A percentile compares a stretch with the other conserved stretches of the same genome.
These are phyloP conservation scores for Drosophila mimica DNA, from an alignment of 2,888 invertebrate genomes.

Conservation along the genomic window DNA sequence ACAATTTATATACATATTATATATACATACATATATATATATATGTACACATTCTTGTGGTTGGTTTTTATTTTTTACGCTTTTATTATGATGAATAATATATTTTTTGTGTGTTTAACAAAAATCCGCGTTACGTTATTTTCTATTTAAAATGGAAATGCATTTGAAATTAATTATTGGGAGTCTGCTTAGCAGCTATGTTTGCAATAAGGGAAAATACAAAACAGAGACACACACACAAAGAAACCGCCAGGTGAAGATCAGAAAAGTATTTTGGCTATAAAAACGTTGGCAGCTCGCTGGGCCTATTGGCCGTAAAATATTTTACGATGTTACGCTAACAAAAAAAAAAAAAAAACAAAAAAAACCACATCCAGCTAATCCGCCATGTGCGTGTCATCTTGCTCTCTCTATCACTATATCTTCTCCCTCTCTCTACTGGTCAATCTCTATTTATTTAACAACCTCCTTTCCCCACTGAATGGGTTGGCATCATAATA, in stretches of 20 bases:
- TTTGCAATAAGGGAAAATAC: constrained; percentile 6
- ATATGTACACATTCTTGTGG: constrained; percentile 28
- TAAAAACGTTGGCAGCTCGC: constrained; percentile 72
- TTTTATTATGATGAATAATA: constrained; percentile 25
- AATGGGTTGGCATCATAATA: constrained; percentile 74
- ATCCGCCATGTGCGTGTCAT: constrained; percentile 41
- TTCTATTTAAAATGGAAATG: constrained; percentile 18
- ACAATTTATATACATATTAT: constrained; percentile 40
- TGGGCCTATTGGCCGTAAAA: constrained; percentile 73
- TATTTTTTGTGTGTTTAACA: constrained; percentile 4
- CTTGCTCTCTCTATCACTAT: constrained; percentile 6
- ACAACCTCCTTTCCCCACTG: constrained; percentile 7
- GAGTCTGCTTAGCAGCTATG: constrained; percentile 26
- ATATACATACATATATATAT: constrained; percentile 30
- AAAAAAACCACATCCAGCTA: constrained; percentile 38
- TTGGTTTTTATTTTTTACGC: constrained; percentile 43
- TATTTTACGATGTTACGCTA: constrained; percentile 80
- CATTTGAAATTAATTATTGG: constrained; percentile 12
- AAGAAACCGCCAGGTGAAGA: constrained; percentile 47
- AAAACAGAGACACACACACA: constrained; percentile 11
- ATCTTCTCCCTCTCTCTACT: background rate
- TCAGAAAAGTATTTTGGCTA: constrained; percentile 36
- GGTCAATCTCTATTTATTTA: constrained; percentile 1
- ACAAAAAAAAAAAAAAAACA: constrained; percentile 28
- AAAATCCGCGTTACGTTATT: background rate